phyloP scores from a whole-genome alignment of 2,113 vertebrate genomes.

The Greenwoodochromis staneri region DNA sequence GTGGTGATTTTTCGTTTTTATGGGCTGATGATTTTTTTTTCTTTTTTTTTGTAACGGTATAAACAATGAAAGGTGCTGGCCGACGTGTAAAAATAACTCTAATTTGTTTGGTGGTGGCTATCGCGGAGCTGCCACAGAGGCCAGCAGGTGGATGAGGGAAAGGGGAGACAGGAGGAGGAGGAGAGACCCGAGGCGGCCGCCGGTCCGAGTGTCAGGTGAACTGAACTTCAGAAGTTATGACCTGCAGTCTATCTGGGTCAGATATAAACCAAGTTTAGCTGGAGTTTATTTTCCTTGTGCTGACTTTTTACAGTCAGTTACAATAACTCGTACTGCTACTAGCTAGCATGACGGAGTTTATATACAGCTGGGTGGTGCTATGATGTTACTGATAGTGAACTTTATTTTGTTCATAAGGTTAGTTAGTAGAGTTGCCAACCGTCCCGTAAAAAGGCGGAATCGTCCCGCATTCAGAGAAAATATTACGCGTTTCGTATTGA shows the following conservation, averaged over 20 bases:
- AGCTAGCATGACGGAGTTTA: too few relatives aligned
- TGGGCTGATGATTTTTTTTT: background rate
- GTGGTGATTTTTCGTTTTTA: background rate
- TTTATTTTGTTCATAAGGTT: accelerated
- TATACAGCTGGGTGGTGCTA: too few relatives aligned
- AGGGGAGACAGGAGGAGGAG: background rate
- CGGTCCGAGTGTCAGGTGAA: background rate
- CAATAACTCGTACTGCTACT: too few relatives aligned
- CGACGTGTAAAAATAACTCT: background rate
- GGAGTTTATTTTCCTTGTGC: accelerated
- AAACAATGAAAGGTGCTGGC: background rate
- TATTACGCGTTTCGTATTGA: too few relatives aligned
- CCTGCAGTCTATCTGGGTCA: background rate
- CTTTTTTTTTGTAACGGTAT: background rate
- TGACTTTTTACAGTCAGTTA: too few relatives aligned
- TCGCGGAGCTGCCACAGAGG: background rate
- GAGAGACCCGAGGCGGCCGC: accelerated
- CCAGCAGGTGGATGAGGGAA: background rate
- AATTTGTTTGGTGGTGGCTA: background rate
- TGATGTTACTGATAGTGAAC: accelerated
- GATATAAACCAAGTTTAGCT: background rate
- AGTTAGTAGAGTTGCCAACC: too few relatives aligned
- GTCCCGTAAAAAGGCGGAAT: too few relatives aligned
- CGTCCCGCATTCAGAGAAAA: too few relatives aligned
- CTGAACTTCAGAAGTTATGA: background rate